Percentiles rank a stretch among this genome's conserved stretches.
These are phyloP conservation scores for Austrolebias charrua DNA, from an alignment of 2,797 vertebrate species.

Conservation along the genomic window DNA sequence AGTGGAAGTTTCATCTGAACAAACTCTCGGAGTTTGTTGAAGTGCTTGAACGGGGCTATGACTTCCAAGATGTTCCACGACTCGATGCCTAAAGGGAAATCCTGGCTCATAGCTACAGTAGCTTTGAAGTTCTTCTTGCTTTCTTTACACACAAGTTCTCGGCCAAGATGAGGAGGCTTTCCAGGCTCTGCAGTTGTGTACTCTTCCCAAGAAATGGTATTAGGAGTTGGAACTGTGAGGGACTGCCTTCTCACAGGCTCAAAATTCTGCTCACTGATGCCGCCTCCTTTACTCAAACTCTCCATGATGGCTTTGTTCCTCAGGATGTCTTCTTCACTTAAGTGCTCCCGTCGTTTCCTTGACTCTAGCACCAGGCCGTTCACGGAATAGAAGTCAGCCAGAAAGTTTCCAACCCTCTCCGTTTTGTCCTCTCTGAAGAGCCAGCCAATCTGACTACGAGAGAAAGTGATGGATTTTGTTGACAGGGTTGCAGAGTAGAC, in stretches of 20 bases:
- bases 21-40: constrained; percentile 98
- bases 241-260: constrained; percentile 92
- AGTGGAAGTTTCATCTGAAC: constrained; percentile 98
- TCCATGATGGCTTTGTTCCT: constrained; percentile 98
- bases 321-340: constrained; percentile 94
- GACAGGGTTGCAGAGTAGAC: constrained; percentile 96
- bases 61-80: constrained; percentile 99
- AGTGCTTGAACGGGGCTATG: constrained; percentile 97
- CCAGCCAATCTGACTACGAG: constrained; percentile 94
- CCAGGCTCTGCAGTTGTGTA: constrained; percentile 93
- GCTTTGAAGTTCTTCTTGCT: constrained; percentile 98
- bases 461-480: constrained; percentile 94
- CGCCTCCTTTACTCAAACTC: constrained; percentile 93
- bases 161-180: constrained; percentile 93
- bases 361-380: constrained; percentile 94
- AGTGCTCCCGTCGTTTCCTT: constrained; percentile 92
- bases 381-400: constrained; percentile 93
- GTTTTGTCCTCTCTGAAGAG: constrained; percentile 97
- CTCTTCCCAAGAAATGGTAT: constrained; percentile 95
- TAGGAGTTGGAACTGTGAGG: constrained; percentile 87
- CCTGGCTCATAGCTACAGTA: constrained; percentile 96
- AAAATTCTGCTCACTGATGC: constrained; percentile 90
- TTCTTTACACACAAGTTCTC: constrained; percentile 94
- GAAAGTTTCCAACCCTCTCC: constrained; percentile 94
- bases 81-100: constrained; percentile 93